Conservation (phyloP, 64 coral and sea anemone genomes). For the Dendrophyllia cribrosa region DNA sequence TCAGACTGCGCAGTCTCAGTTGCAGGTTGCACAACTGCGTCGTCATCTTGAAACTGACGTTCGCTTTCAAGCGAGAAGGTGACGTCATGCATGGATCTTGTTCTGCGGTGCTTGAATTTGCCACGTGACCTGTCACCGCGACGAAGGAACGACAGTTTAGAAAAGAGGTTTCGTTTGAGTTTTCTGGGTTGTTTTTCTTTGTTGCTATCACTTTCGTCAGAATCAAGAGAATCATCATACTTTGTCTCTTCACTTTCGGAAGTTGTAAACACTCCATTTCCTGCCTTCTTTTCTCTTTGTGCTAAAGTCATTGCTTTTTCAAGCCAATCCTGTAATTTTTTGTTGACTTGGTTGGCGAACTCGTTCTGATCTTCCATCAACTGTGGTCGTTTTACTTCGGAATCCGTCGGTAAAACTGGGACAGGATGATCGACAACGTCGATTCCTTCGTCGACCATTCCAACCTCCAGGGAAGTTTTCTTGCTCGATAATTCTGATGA, state of each 20-base stretch:
- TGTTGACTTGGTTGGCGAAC: slow-evolving; percentile 43
- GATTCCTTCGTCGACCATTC: neutral
- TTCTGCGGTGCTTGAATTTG: slow-evolving; percentile 28
- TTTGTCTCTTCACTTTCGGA: slow-evolving; percentile 29
- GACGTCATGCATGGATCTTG: slow-evolving; percentile 43
- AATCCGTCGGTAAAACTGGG: neutral
- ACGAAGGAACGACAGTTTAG: slow-evolving; percentile 33
- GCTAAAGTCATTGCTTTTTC: slow-evolving; percentile 19
- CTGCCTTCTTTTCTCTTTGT: slow-evolving; percentile 7
- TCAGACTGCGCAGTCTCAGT: neutral
- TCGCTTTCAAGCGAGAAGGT: slow-evolving; percentile 9
- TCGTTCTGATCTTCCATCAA: slow-evolving; percentile 7
- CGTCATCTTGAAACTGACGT: neutral
- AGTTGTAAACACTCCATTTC: neutral
- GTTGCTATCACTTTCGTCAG: slow-evolving; percentile 29
- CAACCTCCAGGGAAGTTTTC: neutral
- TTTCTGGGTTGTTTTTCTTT: slow-evolving; percentile 27
- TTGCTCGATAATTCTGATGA: neutral
- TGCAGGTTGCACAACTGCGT: neutral
- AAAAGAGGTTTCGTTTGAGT: slow-evolving; percentile 21
- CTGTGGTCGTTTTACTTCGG: neutral
- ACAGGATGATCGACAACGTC: neutral
- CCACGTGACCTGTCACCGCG: slow-evolving; percentile 1
- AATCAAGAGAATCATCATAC: slow-evolving; percentile 37
- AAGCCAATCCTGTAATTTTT: slow-evolving; percentile 48